Conservation (phyloP, 2,888 invertebrate genomes). For the Schizotus pectinicornis region DNA sequence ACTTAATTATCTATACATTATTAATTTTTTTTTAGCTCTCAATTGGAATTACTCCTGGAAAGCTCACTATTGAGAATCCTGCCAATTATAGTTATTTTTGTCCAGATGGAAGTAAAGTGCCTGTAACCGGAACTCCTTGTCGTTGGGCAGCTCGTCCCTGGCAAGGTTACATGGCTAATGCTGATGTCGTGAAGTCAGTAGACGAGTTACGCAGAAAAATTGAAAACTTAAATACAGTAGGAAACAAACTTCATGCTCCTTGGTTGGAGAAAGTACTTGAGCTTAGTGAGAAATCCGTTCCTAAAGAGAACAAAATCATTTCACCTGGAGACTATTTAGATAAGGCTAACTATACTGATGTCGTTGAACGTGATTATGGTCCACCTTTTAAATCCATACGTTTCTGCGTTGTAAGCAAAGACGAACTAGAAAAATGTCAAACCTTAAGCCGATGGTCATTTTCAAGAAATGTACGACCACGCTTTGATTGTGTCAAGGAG, state of each 20-base stretch:
- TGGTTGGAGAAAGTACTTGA: slow-evolving; percentile 64
- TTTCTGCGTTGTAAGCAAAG: slow-evolving; percentile 70
- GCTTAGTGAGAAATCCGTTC: slow-evolving; percentile 66
- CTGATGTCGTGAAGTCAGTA: slow-evolving; percentile 63
- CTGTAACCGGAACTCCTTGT: slow-evolving; percentile 71
- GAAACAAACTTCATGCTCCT: slow-evolving; percentile 54
- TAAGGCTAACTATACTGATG: slow-evolving; percentile 64
- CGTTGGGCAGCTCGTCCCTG: slow-evolving; percentile 88
- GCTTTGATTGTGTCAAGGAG: slow-evolving; percentile 76
- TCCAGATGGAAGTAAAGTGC: slow-evolving; percentile 75
- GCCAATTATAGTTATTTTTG: slow-evolving; percentile 78
- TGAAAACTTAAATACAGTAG: slow-evolving; percentile 61
- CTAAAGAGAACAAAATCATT: slow-evolving; percentile 51
- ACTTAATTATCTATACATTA: slow-evolving; percentile 5
- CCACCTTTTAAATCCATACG: slow-evolving; percentile 71
- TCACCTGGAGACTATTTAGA: slow-evolving; percentile 51
- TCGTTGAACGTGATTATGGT: slow-evolving; percentile 74
- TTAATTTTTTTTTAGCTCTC: slow-evolving; percentile 61
- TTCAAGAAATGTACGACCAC: slow-evolving; percentile 80
- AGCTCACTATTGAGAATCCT: slow-evolving; percentile 67
- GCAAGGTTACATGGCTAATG: slow-evolving; percentile 77
- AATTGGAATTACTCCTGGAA: slow-evolving; percentile 65
- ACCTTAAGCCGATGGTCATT: slow-evolving; percentile 74
- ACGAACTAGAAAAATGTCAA: slow-evolving; percentile 76
- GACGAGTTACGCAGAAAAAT: slow-evolving; percentile 64